Evolutionary conservation across 92 coral and sea anemone species (phyloP), one percentile per base, ranked within the genome.

Genomic region (Anthopleura xanthogrammica): DNA sequence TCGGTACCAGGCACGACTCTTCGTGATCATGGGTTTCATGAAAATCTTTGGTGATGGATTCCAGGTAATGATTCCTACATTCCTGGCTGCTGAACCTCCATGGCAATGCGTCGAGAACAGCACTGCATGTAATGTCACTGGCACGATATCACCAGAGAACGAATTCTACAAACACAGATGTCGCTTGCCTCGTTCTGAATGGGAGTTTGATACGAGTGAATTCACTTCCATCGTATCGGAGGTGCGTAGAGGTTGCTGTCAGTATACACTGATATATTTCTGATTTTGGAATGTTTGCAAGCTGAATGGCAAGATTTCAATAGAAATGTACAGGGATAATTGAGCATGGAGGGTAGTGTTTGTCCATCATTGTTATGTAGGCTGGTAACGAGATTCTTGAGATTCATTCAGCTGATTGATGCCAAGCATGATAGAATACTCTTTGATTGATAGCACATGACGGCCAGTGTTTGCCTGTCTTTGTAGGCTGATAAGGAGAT

Each of bases 21-120:
- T 94, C 2, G 56, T 85, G 79, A 60, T 94, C 39, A 87, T 92
- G 40, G 88, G 87, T 55, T 90, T 85, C 78, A 78, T 92, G 42
- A 83, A 82, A 22, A 70, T 86, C 50, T 88, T 94, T 23, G 75
- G 90, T 17, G 86, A 88, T 75, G 95, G 97, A 17, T 95, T 94
- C 83, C 91, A 92, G 16, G 87, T 81, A 1, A 76, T 94, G 91
- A 84, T 94, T 17, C 88, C 88, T 23, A 91, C 94, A 8, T 90
- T 94, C 54, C 64, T 90, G 40, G 92, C 92, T 2, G 92, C 98
- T 16, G 98, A 90, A 52, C 98, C 95, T 2, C 89, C 85, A 4
- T 94, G 98, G 98, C 65, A 78, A 65, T 94, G 98, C 79, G 92
- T 82, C 16, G n/a, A 72, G 39, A 90, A 90, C 75, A 90, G 95